Percentiles rank a stretch among this genome's conserved stretches.
phyloP scores from a whole-genome alignment of 1,140 invertebrate species.

The Theocolax elegans region DNA sequence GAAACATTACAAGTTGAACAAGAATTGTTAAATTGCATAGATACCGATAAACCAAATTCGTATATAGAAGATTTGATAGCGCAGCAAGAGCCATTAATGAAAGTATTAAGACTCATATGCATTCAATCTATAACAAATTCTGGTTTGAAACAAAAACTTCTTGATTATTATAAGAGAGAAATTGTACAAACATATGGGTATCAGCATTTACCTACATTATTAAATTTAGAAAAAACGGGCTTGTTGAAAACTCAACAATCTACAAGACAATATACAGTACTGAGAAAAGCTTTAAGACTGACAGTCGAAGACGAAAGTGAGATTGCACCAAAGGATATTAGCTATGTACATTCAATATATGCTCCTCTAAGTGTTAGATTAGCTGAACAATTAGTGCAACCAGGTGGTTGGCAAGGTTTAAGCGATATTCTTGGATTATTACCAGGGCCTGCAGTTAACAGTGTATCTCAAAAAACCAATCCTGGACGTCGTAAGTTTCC shows the following conservation, averaged over 20 bases:
- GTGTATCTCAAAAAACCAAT: constrained; percentile 43
- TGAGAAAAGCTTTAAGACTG: constrained; percentile 81
- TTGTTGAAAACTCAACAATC: constrained; percentile 81
- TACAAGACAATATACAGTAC: constrained; percentile 75
- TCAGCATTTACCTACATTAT: constrained; percentile 83
- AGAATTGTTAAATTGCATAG: constrained; percentile 90
- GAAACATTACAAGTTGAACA: constrained; percentile 83
- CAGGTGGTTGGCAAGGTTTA: constrained; percentile 83
- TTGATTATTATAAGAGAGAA: constrained; percentile 94
- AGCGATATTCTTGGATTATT: constrained; percentile 75
- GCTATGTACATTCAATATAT: constrained; percentile 94
- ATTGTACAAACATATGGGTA: constrained; percentile 91
- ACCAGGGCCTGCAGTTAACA: constrained; percentile 71
- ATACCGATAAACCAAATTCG: constrained; percentile 87
- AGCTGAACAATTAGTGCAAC: constrained; percentile 85
- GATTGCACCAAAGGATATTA: constrained; percentile 86
- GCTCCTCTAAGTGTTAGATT: constrained; percentile 92
- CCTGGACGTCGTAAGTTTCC: constrained; percentile 68
- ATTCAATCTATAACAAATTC: constrained; percentile 89
- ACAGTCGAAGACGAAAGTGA: constrained; percentile 90
- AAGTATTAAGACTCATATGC: constrained; percentile 89
- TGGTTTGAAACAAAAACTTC: constrained; percentile 88
- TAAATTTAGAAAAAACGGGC: constrained; percentile 89
- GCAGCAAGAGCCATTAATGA: constrained; percentile 81
- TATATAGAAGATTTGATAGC: constrained; percentile 94